A percentile compares a stretch with the other conserved stretches of the same genome.
These are phyloP conservation scores for Sebastes trivittatus DNA, from an alignment of 2,797 vertebrate genomes.

Conservation along the genomic window DNA sequence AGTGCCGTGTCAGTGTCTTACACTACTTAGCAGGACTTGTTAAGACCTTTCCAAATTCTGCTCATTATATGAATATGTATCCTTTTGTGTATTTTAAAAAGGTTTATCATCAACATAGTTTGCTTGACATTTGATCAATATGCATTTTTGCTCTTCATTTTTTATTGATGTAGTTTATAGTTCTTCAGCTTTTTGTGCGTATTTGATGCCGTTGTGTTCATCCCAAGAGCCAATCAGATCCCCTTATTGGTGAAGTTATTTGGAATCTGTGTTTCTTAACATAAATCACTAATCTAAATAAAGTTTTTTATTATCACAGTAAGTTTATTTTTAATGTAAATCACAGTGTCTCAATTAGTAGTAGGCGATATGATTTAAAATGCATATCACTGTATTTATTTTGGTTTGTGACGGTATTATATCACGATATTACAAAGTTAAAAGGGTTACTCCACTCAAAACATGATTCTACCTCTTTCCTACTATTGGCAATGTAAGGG, in stretches of 20 bases:
- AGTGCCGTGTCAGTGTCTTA: background rate
- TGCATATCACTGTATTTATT: rapidly evolving
- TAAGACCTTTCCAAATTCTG: background rate
- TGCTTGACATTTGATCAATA: background rate
- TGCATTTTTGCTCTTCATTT: background rate
- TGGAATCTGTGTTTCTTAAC: background rate
- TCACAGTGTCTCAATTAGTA: background rate
- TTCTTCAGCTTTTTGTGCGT: background rate
- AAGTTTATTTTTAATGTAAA: background rate
- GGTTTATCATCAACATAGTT: background rate
- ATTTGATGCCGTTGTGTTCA: background rate
- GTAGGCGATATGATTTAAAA: no score
- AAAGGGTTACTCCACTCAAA: no score
- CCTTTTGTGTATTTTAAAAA: background rate
- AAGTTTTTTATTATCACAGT: background rate
- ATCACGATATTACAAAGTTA: no score
- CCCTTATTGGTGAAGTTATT: background rate
- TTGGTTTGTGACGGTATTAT: no score
- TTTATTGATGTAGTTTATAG: background rate
- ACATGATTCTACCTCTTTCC: no score
- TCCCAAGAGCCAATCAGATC: no score
- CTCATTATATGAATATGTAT: background rate
- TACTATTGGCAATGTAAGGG: no score
- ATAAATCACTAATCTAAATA: background rate
- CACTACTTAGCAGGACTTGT: background rate